Base-by-base conservation (phyloP, 2,113 vertebrate genomes). In the Oncorhynchus nerka region DNA sequence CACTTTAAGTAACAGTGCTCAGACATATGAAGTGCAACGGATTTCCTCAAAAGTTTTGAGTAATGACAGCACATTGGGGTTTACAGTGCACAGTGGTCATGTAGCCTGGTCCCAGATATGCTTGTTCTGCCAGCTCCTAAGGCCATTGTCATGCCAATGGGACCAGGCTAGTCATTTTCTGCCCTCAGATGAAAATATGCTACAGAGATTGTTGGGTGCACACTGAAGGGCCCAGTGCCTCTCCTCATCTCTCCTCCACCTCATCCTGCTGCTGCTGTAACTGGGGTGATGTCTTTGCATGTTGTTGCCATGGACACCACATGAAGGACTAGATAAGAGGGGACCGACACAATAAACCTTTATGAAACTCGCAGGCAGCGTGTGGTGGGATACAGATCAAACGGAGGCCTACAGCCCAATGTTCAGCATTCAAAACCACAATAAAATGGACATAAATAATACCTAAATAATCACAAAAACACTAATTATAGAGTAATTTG, bases 301-400 rank as follows among this genome's bases (percentile, higher is more conserved):
- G 34, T 34, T 4, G 89, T 93, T 89, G 62, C 91, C 85, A 93
- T 91, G 86, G 90, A 34, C n/a, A 85, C 87, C 19, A 61, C 82
- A 84, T 93, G 84, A 90, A 93, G 91, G 84, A 85, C 81, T 84
- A 78, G 90, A 93, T 92, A 91, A 94, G 90, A 85, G 85, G 83
- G 65, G 28, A 6, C 34, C 34, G 70, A 76, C 79, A 91, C 83
- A 93, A 92, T 89, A 84, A 86, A 64, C 80, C 85, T 73, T 82
- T 83, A 81, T 89, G 84, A 87, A 89, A 90, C 1, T 34, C 34
- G 34, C 34, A 34, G 6, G 34, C 34, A 77, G 79, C 83, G 22
- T 59, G 72, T 72, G 13, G 85, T 72, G 71, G 82, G 75, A 73
- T 68, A 30, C 57, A 76, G 87, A 92, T 93, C 91, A 92, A 93